Evolutionary conservation across 2,888 invertebrate genomes (phyloP).

Genomic region (Drosophila borborema): DNA sequence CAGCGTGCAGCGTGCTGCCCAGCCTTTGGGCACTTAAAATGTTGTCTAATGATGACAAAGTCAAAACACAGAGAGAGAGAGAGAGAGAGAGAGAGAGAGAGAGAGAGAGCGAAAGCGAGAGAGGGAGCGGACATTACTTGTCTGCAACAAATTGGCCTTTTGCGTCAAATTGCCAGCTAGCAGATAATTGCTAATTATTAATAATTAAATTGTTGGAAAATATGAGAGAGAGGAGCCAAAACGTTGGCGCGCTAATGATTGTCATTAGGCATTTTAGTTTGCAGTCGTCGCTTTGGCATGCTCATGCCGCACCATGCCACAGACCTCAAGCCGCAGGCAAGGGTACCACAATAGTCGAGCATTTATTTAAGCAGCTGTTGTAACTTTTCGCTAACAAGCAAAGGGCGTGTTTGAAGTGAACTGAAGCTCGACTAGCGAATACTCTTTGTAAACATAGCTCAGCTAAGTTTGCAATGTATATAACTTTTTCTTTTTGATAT

Average conservation of each 20-base stretch:
- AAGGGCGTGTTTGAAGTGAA: constrained; percentile 16
- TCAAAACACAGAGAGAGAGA: not conserved
- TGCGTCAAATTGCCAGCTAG: constrained; percentile 56
- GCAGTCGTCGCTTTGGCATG: constrained; percentile 4
- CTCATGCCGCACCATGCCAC: constrained; percentile 7
- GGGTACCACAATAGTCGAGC: constrained; percentile 46
- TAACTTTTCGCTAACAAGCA: constrained; percentile 53
- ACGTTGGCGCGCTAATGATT: constrained; percentile 59
- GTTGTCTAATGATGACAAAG: constrained; percentile 28
- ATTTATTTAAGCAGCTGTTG: constrained; percentile 68
- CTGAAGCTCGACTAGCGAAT: not conserved
- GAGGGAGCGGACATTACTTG: not conserved
- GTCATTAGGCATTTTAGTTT: constrained; percentile 52
- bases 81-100: not conserved
- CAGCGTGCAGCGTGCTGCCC: constrained; percentile 1
- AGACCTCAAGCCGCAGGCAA: constrained; percentile 13
- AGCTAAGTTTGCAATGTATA: not conserved
- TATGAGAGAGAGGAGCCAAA: constrained; percentile 46
- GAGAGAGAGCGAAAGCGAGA: not conserved
- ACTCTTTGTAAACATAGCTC: constrained; percentile 1
- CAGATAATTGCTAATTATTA: constrained; percentile 74
- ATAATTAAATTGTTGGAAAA: constrained; percentile 71
- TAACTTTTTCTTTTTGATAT: not conserved
- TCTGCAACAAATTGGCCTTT: constrained; percentile 22
- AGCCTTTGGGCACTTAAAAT: constrained; percentile 29